Evolutionary conservation across 2,797 vertebrate species (phyloP).

Genomic region (Mallotus villosus): DNA sequence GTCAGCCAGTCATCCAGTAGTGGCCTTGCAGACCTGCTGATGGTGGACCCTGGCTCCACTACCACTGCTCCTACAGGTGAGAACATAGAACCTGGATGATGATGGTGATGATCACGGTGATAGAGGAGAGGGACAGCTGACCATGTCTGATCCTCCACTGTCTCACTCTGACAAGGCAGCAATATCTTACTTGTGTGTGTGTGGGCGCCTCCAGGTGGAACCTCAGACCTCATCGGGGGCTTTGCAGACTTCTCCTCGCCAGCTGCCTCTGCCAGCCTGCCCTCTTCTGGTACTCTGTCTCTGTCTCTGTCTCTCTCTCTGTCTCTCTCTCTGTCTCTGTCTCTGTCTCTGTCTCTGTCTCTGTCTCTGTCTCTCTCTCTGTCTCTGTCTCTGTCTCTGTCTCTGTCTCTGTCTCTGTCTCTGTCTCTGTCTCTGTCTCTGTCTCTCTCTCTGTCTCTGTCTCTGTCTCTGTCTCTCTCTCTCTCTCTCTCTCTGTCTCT

Average conservation of each 20-base stretch:
- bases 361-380: background rate
- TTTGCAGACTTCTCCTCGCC: conserved; percentile 95
- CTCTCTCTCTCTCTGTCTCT: background rate
- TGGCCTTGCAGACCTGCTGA: conserved; percentile 88
- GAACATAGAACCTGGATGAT: background rate
- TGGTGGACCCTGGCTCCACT: conserved; percentile 80
- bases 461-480: background rate
- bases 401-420: background rate
- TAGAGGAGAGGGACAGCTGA: conserved; percentile 11
- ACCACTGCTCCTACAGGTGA: conserved; percentile 79
- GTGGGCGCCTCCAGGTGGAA: conserved; percentile 57
- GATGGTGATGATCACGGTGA: background rate
- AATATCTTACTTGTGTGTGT: background rate
- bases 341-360: background rate
- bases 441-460: background rate
- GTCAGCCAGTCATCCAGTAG: conserved; percentile 78
- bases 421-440: background rate
- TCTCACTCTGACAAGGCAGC: background rate
- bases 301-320: background rate
- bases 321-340: background rate
- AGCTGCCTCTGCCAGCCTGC: conserved; percentile 85
- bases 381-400: background rate
- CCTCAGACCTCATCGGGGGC: conserved; percentile 86
- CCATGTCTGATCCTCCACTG: conserved; percentile 73
- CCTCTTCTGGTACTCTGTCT: conserved; percentile 70